Base-by-base conservation (phyloP, 2,888 invertebrate species). In the Hetaerina titia region DNA sequence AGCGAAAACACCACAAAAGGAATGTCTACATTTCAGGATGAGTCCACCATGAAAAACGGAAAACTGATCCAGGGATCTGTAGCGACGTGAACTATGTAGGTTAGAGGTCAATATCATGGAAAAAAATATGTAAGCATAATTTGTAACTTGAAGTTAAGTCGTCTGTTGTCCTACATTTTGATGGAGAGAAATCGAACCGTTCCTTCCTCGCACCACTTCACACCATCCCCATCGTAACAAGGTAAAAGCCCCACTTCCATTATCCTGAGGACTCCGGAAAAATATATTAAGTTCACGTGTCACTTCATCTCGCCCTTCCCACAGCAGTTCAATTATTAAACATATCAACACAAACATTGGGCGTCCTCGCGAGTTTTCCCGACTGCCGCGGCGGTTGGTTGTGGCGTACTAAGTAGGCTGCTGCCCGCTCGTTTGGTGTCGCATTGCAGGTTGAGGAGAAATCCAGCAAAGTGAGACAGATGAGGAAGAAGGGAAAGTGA, bases 391-490 rank as follows among this genome's bases (percentile, higher is more conserved):
- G 90, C 25, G 90, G 63, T 90, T 90, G 45, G 64, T 31, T 64
- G 90, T 25, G 90, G 90, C 90, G 90, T 90, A 90, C 90, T 90
- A 90, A 90, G 90, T 90, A 90, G 45, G 69, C 92, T 64, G 92
- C 92, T 92, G 92, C n/a, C 92, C 92, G 90, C 74, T 92, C 92
- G 92, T 92, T 92, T 92, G 92, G 92, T 92, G 92, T 92, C 92
- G 92, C 92, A 92, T 92, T 92, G 92, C 92, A 92, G 92, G 90
- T 90, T 90, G 64, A 90, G 90, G 90, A 25, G 64, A 90, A 90
- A 64, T 19, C 81, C 64, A 58, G 69, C 92, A 69, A 92, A 56
- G 92, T 69, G 92, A 92, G 92, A 69, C 64, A 60, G 57, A 92
- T 31, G 90, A 45, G 45, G 90, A 90, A 57, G 58, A n/a, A 89